Evolutionary conservation across 2,113 vertebrate genomes (phyloP), one percentile per base, ranked within the genome.

Genomic region (Pterocles orientalis): DNA sequence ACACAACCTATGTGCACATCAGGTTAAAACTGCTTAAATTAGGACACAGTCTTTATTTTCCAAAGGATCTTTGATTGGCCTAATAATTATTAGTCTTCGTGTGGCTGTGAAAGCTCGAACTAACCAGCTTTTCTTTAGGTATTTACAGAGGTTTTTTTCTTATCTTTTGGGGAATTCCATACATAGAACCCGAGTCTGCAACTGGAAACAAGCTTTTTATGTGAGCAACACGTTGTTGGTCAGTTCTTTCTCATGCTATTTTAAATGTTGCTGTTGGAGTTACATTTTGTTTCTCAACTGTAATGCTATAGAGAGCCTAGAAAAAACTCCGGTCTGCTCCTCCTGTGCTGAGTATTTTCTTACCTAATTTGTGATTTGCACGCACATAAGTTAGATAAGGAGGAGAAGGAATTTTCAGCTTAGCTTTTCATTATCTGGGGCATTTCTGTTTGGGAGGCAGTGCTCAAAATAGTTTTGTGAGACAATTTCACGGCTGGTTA

Each of bases 1-100:
- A 3, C 0, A 1, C n/a, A 68, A 39, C 68, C 54, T 69, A 17
- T 0, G 0, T 41, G 51, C 41, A 53, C 18, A 79, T 77, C 17
- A 29, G 90, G 77, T 51, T 69, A 48, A 77, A 79, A 77, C 25
- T n/a, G 21, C 75, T 72, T 31, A 19, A 82, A 61, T 2, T 69
- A 53, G 48, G 61, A 73, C 39, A 12, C 6, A 8, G 17, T 23
- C 26, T 71, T 79, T 50, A 39, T 66, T 88, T 87, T 54, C 45
- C 75, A 57, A 68, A 84, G 20, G 29, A 21, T 31, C 47, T 86
- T 64, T 66, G 43, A 43, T 62, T 93, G 60, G 60, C 45, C 36
- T 73, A 26, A 41, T 88, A 34, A 70, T 50, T 72, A 5, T 31
- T 85, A 33, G 50, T 61, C 28, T 79, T 26, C 18, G 2, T 18